These are phyloP conservation scores for Clepsis dumicolana DNA, from an alignment of 2,888 invertebrate genomes.

Conservation along the genomic window DNA sequence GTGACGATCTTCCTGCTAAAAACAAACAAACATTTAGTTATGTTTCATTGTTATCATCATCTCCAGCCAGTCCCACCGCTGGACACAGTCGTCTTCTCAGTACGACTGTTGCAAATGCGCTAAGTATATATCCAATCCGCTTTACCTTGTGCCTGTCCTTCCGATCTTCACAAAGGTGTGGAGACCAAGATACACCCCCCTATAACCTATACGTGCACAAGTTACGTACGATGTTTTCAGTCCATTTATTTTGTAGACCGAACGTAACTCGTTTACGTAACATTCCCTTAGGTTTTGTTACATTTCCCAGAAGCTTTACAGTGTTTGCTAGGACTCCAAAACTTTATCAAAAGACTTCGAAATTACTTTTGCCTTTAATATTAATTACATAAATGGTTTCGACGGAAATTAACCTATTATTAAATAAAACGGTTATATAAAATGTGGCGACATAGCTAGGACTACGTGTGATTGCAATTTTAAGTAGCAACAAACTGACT, in stretches of 20 bases:
- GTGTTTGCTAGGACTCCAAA: not conserved
- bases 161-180: not conserved
- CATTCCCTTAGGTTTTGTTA: slow-evolving; percentile 19
- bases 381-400: not conserved
- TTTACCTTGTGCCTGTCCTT: not conserved
- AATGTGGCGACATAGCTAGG: not conserved
- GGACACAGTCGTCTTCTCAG: not conserved
- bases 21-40: too few relatives aligned
- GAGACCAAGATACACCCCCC: not conserved
- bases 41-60: too few relatives aligned
- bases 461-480: too few relatives aligned
- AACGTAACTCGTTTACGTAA: slow-evolving; percentile 22
- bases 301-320: slow-evolving; percentile 1
- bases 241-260: slow-evolving; percentile 47
- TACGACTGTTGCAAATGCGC: not conserved
- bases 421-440: not conserved
- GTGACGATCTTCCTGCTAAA: too few relatives aligned
- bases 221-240: slow-evolving; percentile 53
- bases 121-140: not conserved
- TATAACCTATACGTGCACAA: slow-evolving; percentile 49
- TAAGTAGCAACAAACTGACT: too few relatives aligned
- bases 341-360: not conserved
- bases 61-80: too few relatives aligned
- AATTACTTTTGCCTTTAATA: not conserved
- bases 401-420: not conserved